A percentile compares a stretch with the other conserved stretches of the same genome.
These are phyloP conservation scores for Lithophane leautieri DNA, from an alignment of 2,888 invertebrate genomes.

Conservation along the genomic window DNA sequence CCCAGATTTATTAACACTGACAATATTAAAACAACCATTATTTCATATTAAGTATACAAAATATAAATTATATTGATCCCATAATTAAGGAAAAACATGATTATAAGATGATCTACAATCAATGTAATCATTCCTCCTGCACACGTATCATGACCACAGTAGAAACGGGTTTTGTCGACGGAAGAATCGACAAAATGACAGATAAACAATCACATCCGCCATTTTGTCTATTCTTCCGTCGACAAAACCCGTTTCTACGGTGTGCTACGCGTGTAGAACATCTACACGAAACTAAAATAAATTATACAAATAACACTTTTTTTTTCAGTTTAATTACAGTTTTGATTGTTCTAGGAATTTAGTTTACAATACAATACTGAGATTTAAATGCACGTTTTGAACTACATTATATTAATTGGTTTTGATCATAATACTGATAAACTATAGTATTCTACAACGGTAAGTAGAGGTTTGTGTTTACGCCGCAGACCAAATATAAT, in stretches of 20 bases:
- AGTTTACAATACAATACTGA: conserved; percentile 43
- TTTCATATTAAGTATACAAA: not conserved
- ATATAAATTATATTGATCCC: not conserved
- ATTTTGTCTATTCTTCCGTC: too few species aligned
- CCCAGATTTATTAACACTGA: conserved; percentile 57
- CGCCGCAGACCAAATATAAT: not conserved
- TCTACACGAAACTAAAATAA: not conserved
- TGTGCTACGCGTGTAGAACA: too few species aligned
- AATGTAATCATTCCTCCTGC: not conserved
- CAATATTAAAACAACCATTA: not conserved
- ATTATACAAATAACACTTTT: not conserved
- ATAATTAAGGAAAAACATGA: not conserved
- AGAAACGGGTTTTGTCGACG: too few species aligned
- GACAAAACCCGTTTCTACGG: too few species aligned
- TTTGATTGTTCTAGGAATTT: not conserved
- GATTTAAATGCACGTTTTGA: conserved; percentile 45
- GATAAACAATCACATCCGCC: too few species aligned
- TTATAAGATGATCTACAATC: not conserved
- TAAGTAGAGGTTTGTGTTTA: not conserved
- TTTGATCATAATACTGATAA: conserved; percentile 41
- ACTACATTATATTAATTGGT: not conserved
- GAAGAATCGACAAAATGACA: too few species aligned
- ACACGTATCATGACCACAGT: not conserved
- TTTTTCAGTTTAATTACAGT: not conserved
- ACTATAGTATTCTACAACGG: too few species aligned